A percentile compares a stretch with the other conserved stretches of the same genome.
phyloP scores from a whole-genome alignment of 2,113 vertebrate species.

The Ptychochromis oligacanthus region DNA sequence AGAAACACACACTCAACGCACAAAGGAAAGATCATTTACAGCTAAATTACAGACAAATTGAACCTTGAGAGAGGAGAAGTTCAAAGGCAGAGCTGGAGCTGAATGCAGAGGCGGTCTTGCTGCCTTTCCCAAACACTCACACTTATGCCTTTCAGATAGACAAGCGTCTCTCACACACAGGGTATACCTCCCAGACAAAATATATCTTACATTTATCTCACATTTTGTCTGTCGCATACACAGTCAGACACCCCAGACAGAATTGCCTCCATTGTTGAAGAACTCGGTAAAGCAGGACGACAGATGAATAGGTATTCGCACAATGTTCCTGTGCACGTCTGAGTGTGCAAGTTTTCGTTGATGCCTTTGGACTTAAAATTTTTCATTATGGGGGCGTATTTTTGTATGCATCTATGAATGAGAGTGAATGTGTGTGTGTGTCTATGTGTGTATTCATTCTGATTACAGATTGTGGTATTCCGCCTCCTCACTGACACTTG shows the following conservation, averaged over 20 bases:
- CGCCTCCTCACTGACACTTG: conserved; percentile 37
- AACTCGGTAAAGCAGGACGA: conserved; percentile 27
- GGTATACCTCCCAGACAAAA: conserved; percentile 43
- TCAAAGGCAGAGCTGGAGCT: conserved; percentile 58
- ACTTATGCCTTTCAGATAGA: conserved; percentile 24
- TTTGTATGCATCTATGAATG: conserved; percentile 38
- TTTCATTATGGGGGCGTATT: conserved; percentile 14
- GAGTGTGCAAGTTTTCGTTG: not conserved
- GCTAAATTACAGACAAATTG: conserved; percentile 68
- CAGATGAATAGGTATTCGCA: conserved; percentile 42
- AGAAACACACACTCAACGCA: not conserved
- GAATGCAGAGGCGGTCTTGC: conserved; percentile 50
- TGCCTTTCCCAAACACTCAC: conserved; percentile 7
- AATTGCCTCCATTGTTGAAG: conserved; percentile 23
- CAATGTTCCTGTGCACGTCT: conserved; percentile 13
- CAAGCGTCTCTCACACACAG: not conserved
- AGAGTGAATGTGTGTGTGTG: not conserved
- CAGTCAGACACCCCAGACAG: conserved; percentile 1
- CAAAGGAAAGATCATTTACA: conserved; percentile 61
- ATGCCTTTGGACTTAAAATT: conserved; percentile 28
- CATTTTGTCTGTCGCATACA: conserved; percentile 14
- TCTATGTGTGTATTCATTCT: not conserved
- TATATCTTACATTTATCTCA: conserved; percentile 21
- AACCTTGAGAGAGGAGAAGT: conserved; percentile 59
- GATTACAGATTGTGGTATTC: conserved; percentile 49